These are phyloP conservation scores for Gymnarchus niloticus DNA, from an alignment of 2,113 vertebrate species.

Conservation along the genomic window DNA sequence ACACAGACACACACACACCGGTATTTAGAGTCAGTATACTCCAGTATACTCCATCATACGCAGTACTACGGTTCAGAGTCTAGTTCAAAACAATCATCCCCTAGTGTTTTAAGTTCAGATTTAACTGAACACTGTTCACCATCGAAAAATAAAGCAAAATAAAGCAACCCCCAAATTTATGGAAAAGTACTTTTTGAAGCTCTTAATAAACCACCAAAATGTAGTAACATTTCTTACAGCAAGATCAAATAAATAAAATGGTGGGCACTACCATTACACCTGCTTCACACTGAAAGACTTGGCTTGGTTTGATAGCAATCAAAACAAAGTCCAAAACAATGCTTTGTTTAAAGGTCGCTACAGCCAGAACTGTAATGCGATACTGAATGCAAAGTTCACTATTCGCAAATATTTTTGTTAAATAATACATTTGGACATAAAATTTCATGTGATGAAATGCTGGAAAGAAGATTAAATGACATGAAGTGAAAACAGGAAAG, in stretches of 20 bases:
- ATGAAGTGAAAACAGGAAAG: constrained; percentile 30
- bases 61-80: neutral
- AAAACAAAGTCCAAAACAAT: neutral
- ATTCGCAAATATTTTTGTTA: neutral
- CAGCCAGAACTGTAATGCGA: neutral
- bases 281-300: neutral
- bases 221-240: too few relatives aligned
- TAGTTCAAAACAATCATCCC: neutral
- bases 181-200: neutral
- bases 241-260: too few relatives aligned
- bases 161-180: neutral
- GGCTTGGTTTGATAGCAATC: neutral
- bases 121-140: neutral
- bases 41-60: neutral
- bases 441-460: constrained; percentile 24
- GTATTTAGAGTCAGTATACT: neutral
- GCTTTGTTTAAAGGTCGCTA: neutral
- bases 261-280: neutral
- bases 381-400: neutral
- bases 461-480: constrained; percentile 33
- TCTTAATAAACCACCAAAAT: neutral
- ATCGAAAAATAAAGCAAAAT: too few relatives aligned
- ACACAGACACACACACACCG: constrained; percentile 8
- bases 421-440: neutral
- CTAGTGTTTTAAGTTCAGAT: neutral